Conservation (phyloP, 2,888 invertebrate species). For the Thera britannica region DNA sequence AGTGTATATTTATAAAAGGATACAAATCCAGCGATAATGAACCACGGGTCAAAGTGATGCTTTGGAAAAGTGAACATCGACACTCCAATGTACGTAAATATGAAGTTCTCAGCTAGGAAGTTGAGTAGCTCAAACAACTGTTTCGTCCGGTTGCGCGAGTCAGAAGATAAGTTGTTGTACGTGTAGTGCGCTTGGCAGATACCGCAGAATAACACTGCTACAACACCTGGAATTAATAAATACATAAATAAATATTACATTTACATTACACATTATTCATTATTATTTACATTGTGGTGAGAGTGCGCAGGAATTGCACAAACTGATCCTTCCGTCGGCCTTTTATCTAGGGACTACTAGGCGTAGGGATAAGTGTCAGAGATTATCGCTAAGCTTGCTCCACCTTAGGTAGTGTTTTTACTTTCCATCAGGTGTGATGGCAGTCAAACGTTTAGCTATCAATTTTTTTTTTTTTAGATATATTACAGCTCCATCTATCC, state of each 20-base stretch:
- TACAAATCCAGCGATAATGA: constrained; percentile 97
- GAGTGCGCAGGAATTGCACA: no score
- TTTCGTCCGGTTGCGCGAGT: constrained; percentile 94
- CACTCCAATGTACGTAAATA: constrained; percentile 99
- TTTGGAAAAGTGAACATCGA: constrained; percentile 99
- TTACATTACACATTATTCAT: no score
- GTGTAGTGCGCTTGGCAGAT: constrained; percentile 99
- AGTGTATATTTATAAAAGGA: constrained; percentile 89
- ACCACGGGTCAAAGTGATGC: constrained; percentile 96
- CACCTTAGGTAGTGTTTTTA: no score
- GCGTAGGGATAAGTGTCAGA: no score
- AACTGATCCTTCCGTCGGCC: no score
- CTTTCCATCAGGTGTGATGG: no score
- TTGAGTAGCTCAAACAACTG: constrained; percentile 97
- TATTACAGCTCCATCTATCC: no score
- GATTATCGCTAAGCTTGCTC: no score
- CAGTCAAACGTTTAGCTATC: no score
- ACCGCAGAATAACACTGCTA: constrained; percentile 98
- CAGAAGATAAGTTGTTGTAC: constrained; percentile 96
- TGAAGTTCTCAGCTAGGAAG: constrained; percentile 98
- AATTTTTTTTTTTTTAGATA: no score
- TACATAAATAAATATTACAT: neutral
- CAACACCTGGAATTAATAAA: constrained; percentile 87
- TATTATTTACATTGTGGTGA: no score
- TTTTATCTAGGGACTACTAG: no score